Percentiles rank a stretch among this genome's conserved stretches.
Evolutionary conservation across 2,888 invertebrate genomes (phyloP).

Genomic region (Pomacea canaliculata): DNA sequence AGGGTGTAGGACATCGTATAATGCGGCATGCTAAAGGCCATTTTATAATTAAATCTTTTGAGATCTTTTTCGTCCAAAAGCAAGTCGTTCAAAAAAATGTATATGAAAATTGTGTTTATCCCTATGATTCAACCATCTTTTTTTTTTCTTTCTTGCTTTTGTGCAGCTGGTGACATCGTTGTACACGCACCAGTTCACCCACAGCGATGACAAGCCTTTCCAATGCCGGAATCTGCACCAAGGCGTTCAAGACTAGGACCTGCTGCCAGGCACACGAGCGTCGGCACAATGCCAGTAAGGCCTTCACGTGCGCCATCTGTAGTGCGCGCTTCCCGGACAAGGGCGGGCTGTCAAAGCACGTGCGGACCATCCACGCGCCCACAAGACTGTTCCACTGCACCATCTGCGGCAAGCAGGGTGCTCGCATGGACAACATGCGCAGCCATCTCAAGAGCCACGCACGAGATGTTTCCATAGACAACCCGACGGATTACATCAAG

Average conservation of each 20-base stretch:
- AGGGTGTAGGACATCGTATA: too few species aligned
- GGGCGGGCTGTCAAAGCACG: constrained; percentile 63
- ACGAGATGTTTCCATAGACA: constrained; percentile 30
- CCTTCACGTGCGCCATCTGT: constrained; percentile 55
- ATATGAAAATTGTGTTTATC: too few species aligned
- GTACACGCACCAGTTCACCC: constrained; percentile 59
- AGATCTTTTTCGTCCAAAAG: too few species aligned
- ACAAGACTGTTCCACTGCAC: constrained; percentile 59
- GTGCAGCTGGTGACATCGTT: constrained; percentile 51
- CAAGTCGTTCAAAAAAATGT: too few species aligned
- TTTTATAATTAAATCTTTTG: too few species aligned
- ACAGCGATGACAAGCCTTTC: constrained; percentile 47
- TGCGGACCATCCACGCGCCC: constrained; percentile 56
- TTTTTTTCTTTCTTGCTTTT: background rate
- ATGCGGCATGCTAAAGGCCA: too few species aligned
- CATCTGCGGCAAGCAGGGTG: constrained; percentile 56
- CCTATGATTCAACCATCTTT: too few species aligned
- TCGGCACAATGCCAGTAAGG: constrained; percentile 53
- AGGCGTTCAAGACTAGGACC: constrained; percentile 62
- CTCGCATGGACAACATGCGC: constrained; percentile 62
- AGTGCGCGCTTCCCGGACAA: constrained; percentile 62
- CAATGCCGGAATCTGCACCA: constrained; percentile 54
- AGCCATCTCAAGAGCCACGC: constrained; percentile 57
- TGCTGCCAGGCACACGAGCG: constrained; percentile 59
- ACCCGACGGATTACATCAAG: constrained; percentile 15